phyloP scores from a whole-genome alignment of 1,140 invertebrate genomes.

The Leptinotarsa defecta region DNA sequence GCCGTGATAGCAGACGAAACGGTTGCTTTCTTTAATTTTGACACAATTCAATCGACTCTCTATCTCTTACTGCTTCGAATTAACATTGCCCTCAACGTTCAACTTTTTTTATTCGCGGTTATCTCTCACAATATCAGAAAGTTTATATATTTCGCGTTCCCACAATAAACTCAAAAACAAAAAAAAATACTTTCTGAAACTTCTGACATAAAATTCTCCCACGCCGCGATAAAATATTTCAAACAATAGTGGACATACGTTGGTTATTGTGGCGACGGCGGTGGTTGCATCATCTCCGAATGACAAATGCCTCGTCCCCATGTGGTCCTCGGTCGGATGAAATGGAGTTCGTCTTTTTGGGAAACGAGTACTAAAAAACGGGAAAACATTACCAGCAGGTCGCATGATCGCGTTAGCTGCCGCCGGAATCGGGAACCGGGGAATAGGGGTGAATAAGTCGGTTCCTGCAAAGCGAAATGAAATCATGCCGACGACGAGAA shows the following conservation, averaged over 20 bases:
- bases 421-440: conserved; percentile 45
- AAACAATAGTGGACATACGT: conserved; percentile 40
- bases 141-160: no score
- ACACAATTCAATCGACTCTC: no score
- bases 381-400: conserved; percentile 55
- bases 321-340: conserved; percentile 49
- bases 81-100: no score
- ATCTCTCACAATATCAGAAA: no score
- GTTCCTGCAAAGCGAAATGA: conserved; percentile 17
- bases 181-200: no score
- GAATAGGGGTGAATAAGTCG: conserved; percentile 21
- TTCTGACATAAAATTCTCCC: background rate
- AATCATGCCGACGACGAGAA: conserved; percentile 16
- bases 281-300: conserved; percentile 27
- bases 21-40: no score
- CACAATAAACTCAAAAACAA: no score
- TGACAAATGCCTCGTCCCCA: conserved; percentile 51
- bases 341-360: conserved; percentile 47
- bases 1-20: no score
- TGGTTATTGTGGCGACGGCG: conserved; percentile 22
- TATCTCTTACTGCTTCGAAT: no score
- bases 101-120: no score
- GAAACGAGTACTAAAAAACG: conserved; percentile 49
- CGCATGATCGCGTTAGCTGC: conserved; percentile 52
- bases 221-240: conserved; percentile 15